Base-by-base conservation (phyloP, 2,888 invertebrate genomes). In the Camponotus fellah region DNA sequence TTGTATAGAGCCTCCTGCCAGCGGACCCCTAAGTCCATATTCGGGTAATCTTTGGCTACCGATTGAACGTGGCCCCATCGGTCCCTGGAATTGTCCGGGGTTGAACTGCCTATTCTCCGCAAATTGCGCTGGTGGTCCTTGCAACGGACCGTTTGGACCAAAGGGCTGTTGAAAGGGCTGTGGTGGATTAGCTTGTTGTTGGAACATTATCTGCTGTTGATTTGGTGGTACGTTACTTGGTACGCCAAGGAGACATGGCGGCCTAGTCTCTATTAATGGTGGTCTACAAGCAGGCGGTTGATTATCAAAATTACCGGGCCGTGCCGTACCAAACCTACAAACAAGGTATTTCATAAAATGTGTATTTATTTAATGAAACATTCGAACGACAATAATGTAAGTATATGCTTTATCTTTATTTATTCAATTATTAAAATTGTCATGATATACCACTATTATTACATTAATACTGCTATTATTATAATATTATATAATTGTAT, bases 191-290 rank as follows among this genome's bases (percentile, higher is more conserved):
- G 62, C 80, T 62, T 89, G 91, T 26, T 91, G 91, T 26, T 91
- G 91, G 82, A 89, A 92, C 43, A 92, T 88, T 46, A 92, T 90
- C 79, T 90, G 93, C 76, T 92, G 92, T 76, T 92, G 92, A 83
- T 91, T 91, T 74, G 90, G 90, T 40, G 90, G 90, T 40, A 92
- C 43, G 65, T 87, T 91, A 66, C 87, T 88, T 9, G 92, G 89
- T 65, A 91, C 85, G 76, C 92, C 91, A 40, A 90, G 86, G 14
- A 91, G 92, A 87, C 92, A 92, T 10, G 92, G 88, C 2, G 92
- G 91, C 72, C 93, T 89, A 37, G 91, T 91, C 72, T 94, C 94
- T 72, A 93, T 85, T 62, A 93, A 82, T 3, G 93, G 92, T 53
- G 92, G 91, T 68, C 94, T 91, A 43, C 91, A 93, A 58, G 72